Evolutionary conservation across 2,797 vertebrate species (phyloP), one percentile per base, ranked within the genome.

Genomic region (Bufotes viridis): DNA sequence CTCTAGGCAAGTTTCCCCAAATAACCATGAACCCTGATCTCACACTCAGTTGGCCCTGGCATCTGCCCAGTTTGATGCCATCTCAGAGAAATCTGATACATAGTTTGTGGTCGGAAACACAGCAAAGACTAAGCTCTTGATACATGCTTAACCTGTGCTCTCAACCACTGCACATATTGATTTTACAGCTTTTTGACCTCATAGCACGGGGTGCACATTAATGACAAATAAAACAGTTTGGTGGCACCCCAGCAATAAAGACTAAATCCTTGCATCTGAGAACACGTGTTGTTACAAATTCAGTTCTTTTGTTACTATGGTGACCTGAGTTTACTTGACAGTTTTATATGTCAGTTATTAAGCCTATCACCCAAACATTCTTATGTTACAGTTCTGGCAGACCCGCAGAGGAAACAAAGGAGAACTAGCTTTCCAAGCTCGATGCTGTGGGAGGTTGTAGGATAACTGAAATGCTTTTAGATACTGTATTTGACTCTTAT

Each of bases 301-400:
- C 65, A 34, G 81, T 55, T 58, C 53, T 84, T 61, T 79, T 24
- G 88, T 80, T 89, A 49, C 85, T 74, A 84, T 87, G 49, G 80
- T 34, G 74, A 89, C 53, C 24, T 12, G 5, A 61, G 63, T 79
- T 86, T 87, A 79, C 85, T 79, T 89, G 88, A 89, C 88, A 87
- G 81, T 60, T 89, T 89, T 89, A 87, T 87, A 83, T 70, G 81
- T 80, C 9, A 80, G 55, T 63, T 74, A 70, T 58, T 86, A 85
- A 84, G 82, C 81, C 61, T 87, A 80, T 87, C 85, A 87, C 88
- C 88, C 81, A 87, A 87, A 87, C 88, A 83, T 84, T 89, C 84
- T 89, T 78, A 86, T 70, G 69, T 89, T 89, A 84, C 85, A 89
- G 81, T 80, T 42, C 85, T 89, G 88, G 85, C 81, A 84, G 84